phyloP scores from a whole-genome alignment of 2,888 invertebrate genomes.

The Zhengitettix transpicula region DNA sequence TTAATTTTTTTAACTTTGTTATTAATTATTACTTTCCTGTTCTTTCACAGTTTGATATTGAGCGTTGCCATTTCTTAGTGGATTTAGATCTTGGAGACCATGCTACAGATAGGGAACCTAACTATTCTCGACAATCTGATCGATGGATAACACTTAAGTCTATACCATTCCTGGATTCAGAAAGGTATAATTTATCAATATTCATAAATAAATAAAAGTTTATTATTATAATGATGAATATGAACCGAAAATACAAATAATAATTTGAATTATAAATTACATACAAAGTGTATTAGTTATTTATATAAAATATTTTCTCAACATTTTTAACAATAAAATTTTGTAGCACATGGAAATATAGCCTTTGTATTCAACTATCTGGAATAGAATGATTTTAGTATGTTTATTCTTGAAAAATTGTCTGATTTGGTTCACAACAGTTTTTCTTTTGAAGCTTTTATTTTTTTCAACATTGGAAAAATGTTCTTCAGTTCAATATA shows the following conservation, averaged over 20 bases:
- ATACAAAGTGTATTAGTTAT: too few species aligned
- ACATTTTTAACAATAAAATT: too few species aligned
- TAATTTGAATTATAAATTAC: not conserved
- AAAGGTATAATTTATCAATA: constrained; percentile 28
- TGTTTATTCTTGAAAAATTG: too few species aligned
- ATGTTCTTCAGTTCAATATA: not conserved
- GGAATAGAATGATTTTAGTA: not conserved
- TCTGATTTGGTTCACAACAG: too few species aligned
- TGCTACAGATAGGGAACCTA: constrained; percentile 55
- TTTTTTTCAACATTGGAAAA: not conserved
- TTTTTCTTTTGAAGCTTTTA: not conserved
- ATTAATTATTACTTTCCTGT: not conserved
- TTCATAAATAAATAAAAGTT: not conserved
- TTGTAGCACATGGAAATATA: too few species aligned
- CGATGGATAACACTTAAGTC: constrained; percentile 56
- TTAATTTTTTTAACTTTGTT: not conserved
- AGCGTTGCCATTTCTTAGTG: constrained; percentile 68
- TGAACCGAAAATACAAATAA: not conserved
- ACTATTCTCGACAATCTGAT: constrained; percentile 49
- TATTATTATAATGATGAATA: not conserved
- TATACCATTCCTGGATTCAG: constrained; percentile 55
- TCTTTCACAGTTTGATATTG: constrained; percentile 49
- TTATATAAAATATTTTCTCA: too few species aligned
- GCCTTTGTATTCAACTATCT: too few species aligned
- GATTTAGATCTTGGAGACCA: constrained; percentile 59